These are phyloP conservation scores for Chamaetylas fuelleborni DNA, from an alignment of 2,113 vertebrate genomes.

Conservation along the genomic window DNA sequence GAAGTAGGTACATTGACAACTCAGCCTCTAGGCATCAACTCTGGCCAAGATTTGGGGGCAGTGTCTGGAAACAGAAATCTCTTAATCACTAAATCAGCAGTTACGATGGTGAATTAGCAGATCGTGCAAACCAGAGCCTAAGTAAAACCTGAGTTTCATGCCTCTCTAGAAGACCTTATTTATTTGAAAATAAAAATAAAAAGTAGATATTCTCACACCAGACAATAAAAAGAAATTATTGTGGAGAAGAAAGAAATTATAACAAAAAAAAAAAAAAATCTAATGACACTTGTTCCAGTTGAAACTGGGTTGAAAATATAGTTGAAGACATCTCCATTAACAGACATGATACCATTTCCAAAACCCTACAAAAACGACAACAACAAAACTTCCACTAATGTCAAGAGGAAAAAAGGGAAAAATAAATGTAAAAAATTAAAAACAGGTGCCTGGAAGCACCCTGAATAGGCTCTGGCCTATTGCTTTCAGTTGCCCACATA, in stretches of 20 bases:
- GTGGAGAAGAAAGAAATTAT: background rate
- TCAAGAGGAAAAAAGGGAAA: background rate
- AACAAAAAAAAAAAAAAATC: too few relatives aligned
- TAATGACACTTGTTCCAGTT: background rate
- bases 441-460: background rate
- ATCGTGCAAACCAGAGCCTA: background rate
- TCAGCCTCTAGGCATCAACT: background rate
- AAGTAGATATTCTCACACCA: background rate
- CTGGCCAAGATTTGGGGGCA: background rate
- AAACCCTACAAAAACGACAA: background rate
- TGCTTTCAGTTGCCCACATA: background rate
- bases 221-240: background rate
- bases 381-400: background rate
- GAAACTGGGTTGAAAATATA: background rate
- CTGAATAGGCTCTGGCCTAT: background rate
- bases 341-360: background rate
- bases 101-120: background rate
- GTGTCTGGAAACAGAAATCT: background rate
- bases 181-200: background rate
- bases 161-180: background rate
- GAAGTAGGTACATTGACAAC: background rate
- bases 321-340: background rate
- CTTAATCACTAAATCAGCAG: background rate
- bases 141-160: background rate
- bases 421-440: background rate